A percentile compares a stretch with the other conserved stretches of the same genome.
These are phyloP conservation scores for Aptenodytes patagonicus DNA, from an alignment of 2,113 vertebrate species.

Conservation along the genomic window DNA sequence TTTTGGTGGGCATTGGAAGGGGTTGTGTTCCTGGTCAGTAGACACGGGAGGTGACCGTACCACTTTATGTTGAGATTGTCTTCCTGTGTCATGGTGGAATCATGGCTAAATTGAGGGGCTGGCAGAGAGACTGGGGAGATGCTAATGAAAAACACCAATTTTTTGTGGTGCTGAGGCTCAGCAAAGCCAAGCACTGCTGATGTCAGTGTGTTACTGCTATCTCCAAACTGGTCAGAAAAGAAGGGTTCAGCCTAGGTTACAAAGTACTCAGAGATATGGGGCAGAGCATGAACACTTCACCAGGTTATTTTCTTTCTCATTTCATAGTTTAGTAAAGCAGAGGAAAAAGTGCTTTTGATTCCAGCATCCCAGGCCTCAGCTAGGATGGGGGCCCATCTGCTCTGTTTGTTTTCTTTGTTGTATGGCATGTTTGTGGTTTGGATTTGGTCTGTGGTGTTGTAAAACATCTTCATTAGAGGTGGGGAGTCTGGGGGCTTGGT, in stretches of 20 bases:
- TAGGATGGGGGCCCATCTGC: background rate
- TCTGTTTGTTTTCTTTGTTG: background rate
- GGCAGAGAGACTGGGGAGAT: background rate
- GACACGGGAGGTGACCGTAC: background rate
- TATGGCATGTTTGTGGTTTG: background rate
- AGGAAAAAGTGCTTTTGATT: background rate
- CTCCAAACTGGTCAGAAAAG: background rate
- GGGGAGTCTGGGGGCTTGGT: slow-evolving; percentile 5
- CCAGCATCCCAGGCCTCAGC: background rate
- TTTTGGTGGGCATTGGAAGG: background rate
- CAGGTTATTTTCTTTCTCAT: background rate
- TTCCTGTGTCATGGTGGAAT: background rate
- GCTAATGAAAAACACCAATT: background rate
- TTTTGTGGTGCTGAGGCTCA: background rate
- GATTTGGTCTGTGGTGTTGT: background rate
- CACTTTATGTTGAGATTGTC: background rate
- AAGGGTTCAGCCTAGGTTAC: background rate
- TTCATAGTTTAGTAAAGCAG: background rate
- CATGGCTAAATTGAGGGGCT: background rate
- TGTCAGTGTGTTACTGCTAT: background rate
- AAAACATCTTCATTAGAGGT: background rate
- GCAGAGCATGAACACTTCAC: background rate
- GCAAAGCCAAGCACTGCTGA: background rate
- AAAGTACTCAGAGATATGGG: background rate
- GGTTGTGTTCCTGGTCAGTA: background rate